Conservation (phyloP, 1,140 invertebrate genomes). For the Papilio polytes region DNA sequence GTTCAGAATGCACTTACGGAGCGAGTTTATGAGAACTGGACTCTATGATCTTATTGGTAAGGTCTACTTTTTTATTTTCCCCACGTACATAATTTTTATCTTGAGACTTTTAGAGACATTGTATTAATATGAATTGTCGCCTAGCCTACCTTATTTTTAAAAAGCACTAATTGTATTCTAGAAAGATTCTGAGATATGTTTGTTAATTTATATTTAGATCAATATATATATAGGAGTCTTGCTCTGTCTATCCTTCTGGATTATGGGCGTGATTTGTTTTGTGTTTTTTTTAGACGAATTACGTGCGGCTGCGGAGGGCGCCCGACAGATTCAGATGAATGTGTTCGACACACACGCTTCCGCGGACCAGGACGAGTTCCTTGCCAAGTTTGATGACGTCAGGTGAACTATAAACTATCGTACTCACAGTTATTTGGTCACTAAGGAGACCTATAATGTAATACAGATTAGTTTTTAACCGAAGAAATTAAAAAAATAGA, state of each 20-base stretch:
- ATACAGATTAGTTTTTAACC: no score
- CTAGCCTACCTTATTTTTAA: no score
- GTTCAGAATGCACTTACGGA: conserved; percentile 96
- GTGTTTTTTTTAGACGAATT: conserved; percentile 78
- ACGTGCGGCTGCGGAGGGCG: conserved; percentile 86
- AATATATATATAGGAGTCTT: not conserved
- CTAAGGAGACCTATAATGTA: no score
- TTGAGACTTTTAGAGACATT: no score
- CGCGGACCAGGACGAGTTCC: conserved; percentile 97
- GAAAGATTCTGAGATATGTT: no score
- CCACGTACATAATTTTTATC: no score
- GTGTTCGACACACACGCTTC: conserved; percentile 95
- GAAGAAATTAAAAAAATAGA: no score
- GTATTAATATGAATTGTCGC: no score
- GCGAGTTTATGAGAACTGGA: conserved; percentile 97
- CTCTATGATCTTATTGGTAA: conserved; percentile 92
- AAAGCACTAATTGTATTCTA: no score
- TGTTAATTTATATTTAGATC: no score
- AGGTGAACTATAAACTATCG: conserved; percentile 59
- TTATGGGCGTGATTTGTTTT: not conserved
- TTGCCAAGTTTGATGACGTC: conserved; percentile 96
- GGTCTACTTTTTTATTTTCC: conserved; percentile 23
- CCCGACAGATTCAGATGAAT: conserved; percentile 91
- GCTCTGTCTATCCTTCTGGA: not conserved
- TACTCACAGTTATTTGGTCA: not conserved